These are phyloP conservation scores for Saccopteryx leptura DNA, from an alignment of 2,113 vertebrate genomes.

Conservation along the genomic window DNA sequence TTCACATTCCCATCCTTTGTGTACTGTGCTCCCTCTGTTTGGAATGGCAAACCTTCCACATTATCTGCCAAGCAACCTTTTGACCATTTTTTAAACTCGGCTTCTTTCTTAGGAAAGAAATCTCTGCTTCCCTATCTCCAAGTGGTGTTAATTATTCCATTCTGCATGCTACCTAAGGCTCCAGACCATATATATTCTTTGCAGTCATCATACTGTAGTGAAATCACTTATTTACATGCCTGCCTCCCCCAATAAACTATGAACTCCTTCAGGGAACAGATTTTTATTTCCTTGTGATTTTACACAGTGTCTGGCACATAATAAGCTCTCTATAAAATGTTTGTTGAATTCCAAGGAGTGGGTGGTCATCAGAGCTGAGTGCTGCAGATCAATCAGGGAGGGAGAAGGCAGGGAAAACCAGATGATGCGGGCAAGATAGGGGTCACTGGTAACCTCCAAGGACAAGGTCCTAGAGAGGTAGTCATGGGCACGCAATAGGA, in stretches of 20 bases:
- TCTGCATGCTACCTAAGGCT: background rate
- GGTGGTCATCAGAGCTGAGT: conserved; percentile 21
- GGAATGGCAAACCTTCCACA: background rate
- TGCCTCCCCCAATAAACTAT: background rate
- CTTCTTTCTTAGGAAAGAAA: background rate
- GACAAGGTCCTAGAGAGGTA: background rate
- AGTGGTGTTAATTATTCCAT: background rate
- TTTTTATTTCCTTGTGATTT: conserved; percentile 47
- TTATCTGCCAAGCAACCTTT: background rate
- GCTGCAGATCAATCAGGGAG: background rate
- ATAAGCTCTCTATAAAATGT: conserved; percentile 31
- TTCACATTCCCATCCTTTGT: background rate
- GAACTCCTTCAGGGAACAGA: background rate
- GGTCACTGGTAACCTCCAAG: background rate
- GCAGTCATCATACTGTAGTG: background rate
- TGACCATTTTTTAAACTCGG: background rate
- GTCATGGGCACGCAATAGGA: background rate
- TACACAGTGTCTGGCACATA: conserved; percentile 23
- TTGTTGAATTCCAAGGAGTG: conserved; percentile 31
- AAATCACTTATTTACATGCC: background rate
- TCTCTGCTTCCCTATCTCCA: background rate
- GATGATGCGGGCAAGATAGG: background rate
- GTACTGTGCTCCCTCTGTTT: background rate
- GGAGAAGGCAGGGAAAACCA: background rate
- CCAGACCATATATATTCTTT: background rate